Conservation (phyloP, 2,888 invertebrate genomes). For the Euplagia quadripunctaria region DNA sequence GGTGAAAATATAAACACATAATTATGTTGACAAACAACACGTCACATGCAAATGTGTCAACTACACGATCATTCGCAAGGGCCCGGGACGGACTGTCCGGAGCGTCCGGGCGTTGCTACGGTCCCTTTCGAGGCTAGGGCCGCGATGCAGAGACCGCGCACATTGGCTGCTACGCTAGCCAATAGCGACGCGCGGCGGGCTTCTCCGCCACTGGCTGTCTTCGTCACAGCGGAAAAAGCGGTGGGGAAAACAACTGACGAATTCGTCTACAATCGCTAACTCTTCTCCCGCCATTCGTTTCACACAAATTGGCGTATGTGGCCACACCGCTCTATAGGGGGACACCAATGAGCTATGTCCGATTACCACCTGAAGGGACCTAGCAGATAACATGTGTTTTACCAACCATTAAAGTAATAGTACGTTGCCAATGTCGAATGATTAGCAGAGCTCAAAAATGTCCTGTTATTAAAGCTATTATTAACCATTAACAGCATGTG, state of each 20-base stretch:
- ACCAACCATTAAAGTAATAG: constrained; percentile 26
- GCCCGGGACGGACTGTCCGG: constrained; percentile 80
- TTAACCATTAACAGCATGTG: constrained; percentile 14
- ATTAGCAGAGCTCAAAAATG: not conserved
- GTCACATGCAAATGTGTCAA: constrained; percentile 65
- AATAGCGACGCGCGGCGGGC: constrained; percentile 65
- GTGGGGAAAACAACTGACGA: constrained; percentile 78
- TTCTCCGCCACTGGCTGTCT: constrained; percentile 67
- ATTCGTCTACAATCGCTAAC: constrained; percentile 65
- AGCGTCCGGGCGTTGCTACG: constrained; percentile 68
- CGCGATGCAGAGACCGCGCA: constrained; percentile 57
- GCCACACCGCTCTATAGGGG: constrained; percentile 71
- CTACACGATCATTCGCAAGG: constrained; percentile 76
- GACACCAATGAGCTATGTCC: constrained; percentile 71
- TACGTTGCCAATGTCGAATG: not conserved
- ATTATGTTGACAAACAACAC: constrained; percentile 68
- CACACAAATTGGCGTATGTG: constrained; percentile 68
- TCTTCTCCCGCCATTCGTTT: constrained; percentile 72
- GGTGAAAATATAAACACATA: constrained; percentile 64
- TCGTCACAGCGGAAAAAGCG: constrained; percentile 71
- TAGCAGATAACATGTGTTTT: constrained; percentile 6
- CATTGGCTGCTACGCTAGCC: constrained; percentile 73
- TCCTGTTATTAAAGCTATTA: not conserved
- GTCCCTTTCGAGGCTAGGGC: constrained; percentile 82
- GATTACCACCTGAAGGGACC: constrained; percentile 49